Percentiles rank a stretch among this genome's conserved stretches.
These are phyloP conservation scores for Chiroxiphia lanceolata DNA, from an alignment of 2,797 vertebrate genomes.

Conservation along the genomic window DNA sequence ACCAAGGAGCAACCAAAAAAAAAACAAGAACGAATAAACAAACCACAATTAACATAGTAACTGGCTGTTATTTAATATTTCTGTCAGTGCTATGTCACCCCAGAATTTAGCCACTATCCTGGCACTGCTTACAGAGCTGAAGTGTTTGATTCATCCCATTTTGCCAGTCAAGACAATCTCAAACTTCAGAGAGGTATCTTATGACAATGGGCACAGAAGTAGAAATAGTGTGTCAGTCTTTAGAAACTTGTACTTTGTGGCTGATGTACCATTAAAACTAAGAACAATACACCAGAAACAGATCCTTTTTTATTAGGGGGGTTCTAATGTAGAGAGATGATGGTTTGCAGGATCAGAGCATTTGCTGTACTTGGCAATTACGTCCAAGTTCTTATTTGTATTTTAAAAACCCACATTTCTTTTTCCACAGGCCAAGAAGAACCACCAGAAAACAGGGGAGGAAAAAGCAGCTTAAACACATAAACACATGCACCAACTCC, in stretches of 20 bases:
- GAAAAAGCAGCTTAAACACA: slow-evolving; percentile 2
- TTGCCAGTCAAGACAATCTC: background rate
- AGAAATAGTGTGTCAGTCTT: background rate
- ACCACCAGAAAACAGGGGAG: background rate
- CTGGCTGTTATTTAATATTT: background rate
- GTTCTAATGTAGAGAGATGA: background rate
- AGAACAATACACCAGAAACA: background rate
- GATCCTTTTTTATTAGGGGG: background rate
- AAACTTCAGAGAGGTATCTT: background rate
- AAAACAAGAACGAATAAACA: slow-evolving; percentile 14
- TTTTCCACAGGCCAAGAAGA: slow-evolving; percentile 11
- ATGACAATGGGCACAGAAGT: background rate
- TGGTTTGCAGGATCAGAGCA: background rate
- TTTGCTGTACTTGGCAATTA: slow-evolving; percentile 16
- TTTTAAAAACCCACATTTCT: slow-evolving; percentile 9
- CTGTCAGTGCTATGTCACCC: background rate
- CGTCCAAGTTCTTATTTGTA: slow-evolving; percentile 3
- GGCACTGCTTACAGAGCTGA: background rate
- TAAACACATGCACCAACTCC: background rate
- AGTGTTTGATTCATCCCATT: background rate
- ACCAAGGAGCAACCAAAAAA: background rate
- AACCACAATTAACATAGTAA: background rate
- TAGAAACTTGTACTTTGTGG: background rate
- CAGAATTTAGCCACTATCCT: background rate
- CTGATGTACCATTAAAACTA: background rate